Conservation (phyloP, 2,113 vertebrate species). For the Scomber colias region DNA sequence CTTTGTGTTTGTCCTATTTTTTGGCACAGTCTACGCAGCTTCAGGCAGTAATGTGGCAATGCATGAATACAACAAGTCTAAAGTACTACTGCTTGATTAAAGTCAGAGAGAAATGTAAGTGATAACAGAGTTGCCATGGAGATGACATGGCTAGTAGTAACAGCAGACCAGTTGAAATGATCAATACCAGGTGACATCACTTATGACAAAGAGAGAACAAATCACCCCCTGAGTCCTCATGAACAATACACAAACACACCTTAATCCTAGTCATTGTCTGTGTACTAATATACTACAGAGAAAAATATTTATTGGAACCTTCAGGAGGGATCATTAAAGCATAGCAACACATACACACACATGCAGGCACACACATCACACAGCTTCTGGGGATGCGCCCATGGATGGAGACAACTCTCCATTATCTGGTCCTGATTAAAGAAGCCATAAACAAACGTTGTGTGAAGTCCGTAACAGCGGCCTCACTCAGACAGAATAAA, state of each 20-base stretch:
- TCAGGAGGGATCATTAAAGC: conserved; percentile 32
- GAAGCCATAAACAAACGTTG: conserved; percentile 77
- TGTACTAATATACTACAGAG: conserved; percentile 27
- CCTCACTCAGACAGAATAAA: conserved; percentile 76
- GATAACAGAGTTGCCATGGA: conserved; percentile 62
- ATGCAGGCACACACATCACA: conserved; percentile 14
- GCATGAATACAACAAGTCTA: conserved; percentile 46
- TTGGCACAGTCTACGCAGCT: conserved; percentile 18
- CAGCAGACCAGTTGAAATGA: conserved; percentile 44
- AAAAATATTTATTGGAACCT: conserved; percentile 50
- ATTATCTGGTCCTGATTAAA: conserved; percentile 80
- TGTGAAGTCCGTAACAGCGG: conserved; percentile 77
- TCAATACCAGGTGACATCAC: conserved; percentile 56
- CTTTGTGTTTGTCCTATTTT: conserved; percentile 32
- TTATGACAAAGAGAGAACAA: not conserved
- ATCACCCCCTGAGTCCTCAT: conserved; percentile 14
- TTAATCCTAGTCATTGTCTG: conserved; percentile 31
- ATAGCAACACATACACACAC: conserved; percentile 24
- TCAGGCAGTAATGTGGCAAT: conserved; percentile 39
- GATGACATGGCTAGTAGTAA: conserved; percentile 45
- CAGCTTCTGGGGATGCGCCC: conserved; percentile 64
- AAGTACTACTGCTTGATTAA: conserved; percentile 43
- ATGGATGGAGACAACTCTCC: conserved; percentile 56
- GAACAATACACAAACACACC: conserved; percentile 43
- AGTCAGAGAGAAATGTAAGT: conserved; percentile 50